These are phyloP conservation scores for Tragulus kanchil DNA, from an alignment of 2,113 vertebrate genomes.

Conservation along the genomic window DNA sequence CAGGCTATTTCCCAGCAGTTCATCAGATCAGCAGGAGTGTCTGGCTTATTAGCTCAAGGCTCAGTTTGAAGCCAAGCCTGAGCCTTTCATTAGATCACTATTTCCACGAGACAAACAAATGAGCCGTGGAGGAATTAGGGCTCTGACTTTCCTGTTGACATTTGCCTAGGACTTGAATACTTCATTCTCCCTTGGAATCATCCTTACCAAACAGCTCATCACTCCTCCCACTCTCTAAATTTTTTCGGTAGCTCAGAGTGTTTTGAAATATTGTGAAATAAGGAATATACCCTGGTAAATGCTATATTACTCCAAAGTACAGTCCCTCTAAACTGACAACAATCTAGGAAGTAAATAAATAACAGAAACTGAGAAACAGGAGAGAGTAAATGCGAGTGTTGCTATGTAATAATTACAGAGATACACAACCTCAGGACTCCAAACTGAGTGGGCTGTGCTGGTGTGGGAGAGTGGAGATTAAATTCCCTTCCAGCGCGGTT, in stretches of 20 bases:
- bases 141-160: not conserved
- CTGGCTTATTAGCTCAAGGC: not conserved
- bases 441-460: not conserved
- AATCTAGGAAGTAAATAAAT: not conserved
- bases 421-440: not conserved
- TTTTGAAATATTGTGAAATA: slow-evolving; percentile 68
- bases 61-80: not conserved
- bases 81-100: slow-evolving; percentile 7
- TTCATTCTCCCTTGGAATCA: slow-evolving; percentile 14
- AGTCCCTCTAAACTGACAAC: not conserved
- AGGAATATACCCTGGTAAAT: not conserved
- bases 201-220: not conserved
- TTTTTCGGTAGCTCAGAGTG: slow-evolving; percentile 25
- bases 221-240: slow-evolving; percentile 40
- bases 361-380: not conserved
- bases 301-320: not conserved
- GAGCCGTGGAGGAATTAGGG: not conserved
- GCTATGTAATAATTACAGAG: not conserved
- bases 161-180: not conserved
- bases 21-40: not conserved
- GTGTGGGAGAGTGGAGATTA: not conserved
- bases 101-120: not conserved
- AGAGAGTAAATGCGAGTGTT: not conserved
- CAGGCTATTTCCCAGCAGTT: not conserved
- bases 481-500: not conserved